Conservation (phyloP, 1,140 invertebrate species). For the Ceratina australensis region DNA sequence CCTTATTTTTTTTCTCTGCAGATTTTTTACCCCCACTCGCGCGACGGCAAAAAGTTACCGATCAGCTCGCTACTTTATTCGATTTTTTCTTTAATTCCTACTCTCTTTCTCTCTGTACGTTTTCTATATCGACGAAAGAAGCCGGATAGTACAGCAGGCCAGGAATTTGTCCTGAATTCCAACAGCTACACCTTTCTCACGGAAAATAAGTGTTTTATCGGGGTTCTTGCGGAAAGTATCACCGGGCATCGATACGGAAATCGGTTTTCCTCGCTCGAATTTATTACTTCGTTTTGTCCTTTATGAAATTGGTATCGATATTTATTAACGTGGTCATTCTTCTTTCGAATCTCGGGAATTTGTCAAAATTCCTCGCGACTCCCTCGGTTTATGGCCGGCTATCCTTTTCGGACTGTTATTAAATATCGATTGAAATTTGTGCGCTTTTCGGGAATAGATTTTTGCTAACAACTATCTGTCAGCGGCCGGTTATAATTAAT, state of each 20-base stretch:
- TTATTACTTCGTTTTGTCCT: constrained; percentile 23
- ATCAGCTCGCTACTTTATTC: background rate
- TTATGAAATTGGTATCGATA: constrained; percentile 25
- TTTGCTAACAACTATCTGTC: background rate
- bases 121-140: constrained; percentile 23
- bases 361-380: background rate
- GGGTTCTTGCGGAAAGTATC: constrained; percentile 42
- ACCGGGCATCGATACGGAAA: constrained; percentile 42
- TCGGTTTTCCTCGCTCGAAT: constrained; percentile 37
- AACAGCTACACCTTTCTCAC: constrained; percentile 40
- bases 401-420: background rate
- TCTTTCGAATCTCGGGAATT: constrained; percentile 1
- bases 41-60: constrained; percentile 23
- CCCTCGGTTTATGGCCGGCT: too few relatives aligned
- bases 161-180: constrained; percentile 56
- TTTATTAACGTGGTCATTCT: constrained; percentile 32
- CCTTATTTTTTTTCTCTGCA: constrained; percentile 23
- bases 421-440: background rate
- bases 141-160: background rate
- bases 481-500: constrained; percentile 3
- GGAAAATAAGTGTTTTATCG: constrained; percentile 50
- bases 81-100: background rate
- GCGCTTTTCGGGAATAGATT: background rate
- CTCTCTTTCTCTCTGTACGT: background rate
- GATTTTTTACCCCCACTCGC: background rate